Base-by-base conservation (phyloP, 2,797 vertebrate species). In the Manis crassicaudata region DNA sequence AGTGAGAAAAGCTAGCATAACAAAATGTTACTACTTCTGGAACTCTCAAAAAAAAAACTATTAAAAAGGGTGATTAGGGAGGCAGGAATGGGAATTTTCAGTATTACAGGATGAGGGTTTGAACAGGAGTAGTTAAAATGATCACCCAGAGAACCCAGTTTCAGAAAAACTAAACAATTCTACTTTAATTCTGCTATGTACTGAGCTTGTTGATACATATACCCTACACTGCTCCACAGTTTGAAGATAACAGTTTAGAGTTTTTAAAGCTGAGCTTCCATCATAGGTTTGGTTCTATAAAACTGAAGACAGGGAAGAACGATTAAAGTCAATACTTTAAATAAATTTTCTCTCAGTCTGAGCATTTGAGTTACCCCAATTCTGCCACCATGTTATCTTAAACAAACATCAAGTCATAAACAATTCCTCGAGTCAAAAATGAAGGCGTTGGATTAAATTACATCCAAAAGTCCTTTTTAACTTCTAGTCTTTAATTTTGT, bases 381-480 rank as follows among this genome's bases (percentile, higher is more conserved):
- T 95, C 68, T 89, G 63, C 32, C 62, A 84, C 25, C 35, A 58
- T 18, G 6, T 35, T 94, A 58, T 65, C 32, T 46, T 75, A 29
- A 91, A 52, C 18, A 94, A 91, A 68, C n/a, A 80, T 52, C 82
- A 79, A 88, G 9, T 89, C 46, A 89, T 32, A 16, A 95, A 54
- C 6, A 13, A 86, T 83, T 94, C 32, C 60, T 85, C 13, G 17
- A 90, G 76, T 67, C 32, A 79, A 89, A 94, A 93, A 89, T 17
- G 11, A 85, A 52, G n/a, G 17, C 0, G 20, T 12, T 56, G 9
- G 7, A 58, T 43, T 79, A 81, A 32, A 94, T 72, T 43, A 80
- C 63, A 46, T 91, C 46, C 37, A 46, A 94, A 46, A 80, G 60
- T 65, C 9, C 40, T 88, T 91, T 84, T 65, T 80, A 83, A 90